Conservation (phyloP, 53 echinoderm and acorn worm species). For the Echinarachnius parma region DNA sequence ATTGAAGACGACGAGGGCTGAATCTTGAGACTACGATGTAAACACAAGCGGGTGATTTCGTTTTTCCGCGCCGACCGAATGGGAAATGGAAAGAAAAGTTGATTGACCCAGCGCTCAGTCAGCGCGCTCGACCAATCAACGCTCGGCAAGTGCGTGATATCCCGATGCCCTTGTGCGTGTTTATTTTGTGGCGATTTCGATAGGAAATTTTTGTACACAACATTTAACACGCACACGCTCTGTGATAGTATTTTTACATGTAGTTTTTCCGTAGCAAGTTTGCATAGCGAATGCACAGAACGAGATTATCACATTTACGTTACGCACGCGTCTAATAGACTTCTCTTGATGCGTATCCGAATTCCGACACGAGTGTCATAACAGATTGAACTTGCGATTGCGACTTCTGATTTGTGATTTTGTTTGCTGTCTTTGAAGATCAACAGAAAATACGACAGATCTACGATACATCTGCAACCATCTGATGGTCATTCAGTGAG, state of each 20-base stretch:
- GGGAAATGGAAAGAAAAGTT: too few species aligned
- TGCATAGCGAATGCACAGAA: not conserved
- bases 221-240: constrained; percentile 4
- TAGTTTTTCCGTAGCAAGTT: constrained; percentile 1
- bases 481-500: too few species aligned
- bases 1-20: too few species aligned
- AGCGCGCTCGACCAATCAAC: constrained; percentile 15
- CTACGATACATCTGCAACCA: too few species aligned
- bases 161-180: constrained; percentile 19
- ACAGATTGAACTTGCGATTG: not conserved
- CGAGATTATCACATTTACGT: not conserved
- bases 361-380: too few species aligned
- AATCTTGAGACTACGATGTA: too few species aligned
- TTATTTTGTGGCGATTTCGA: not conserved
- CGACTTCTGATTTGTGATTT: not conserved
- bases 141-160: constrained; percentile 5
- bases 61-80: too few species aligned
- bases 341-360: too few species aligned
- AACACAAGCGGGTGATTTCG: too few species aligned
- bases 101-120: too few species aligned
- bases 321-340: not conserved
- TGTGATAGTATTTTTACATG: too few species aligned
- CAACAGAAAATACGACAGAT: not conserved
- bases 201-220: constrained; percentile 1
- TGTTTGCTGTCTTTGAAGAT: not conserved